phyloP scores from a whole-genome alignment of 2,888 invertebrate species.

The Tanaodytes sp. region DNA sequence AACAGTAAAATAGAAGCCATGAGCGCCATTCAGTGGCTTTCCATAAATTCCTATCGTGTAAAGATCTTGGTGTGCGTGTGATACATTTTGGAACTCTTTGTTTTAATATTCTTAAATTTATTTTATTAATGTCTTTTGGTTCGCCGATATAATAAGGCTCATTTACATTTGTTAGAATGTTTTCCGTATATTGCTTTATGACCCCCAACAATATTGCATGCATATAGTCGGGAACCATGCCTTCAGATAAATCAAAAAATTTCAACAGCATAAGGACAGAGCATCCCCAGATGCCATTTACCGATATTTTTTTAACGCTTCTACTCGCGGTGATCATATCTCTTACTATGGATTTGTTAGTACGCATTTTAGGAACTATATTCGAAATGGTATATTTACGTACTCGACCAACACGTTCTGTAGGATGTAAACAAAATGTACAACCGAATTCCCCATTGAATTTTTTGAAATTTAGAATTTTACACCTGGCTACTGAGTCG shows the following conservation, averaged over 20 bases:
- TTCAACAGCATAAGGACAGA: conserved; percentile 34
- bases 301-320: background rate
- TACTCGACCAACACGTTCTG: conserved; percentile 7
- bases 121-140: conserved; percentile 1
- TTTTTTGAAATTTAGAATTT: too few relatives aligned
- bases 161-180: conserved; percentile 12
- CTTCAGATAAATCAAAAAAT: conserved; percentile 42
- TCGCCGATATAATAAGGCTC: conserved; percentile 28
- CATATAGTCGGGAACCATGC: conserved; percentile 53
- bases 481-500: too few relatives aligned
- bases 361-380: conserved; percentile 4
- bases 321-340: conserved; percentile 2
- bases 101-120: conserved; percentile 19
- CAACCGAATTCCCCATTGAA: conserved; percentile 43
- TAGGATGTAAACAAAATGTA: conserved; percentile 36
- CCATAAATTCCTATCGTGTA: too few relatives aligned
- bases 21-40: too few relatives aligned
- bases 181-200: conserved; percentile 16
- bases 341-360: conserved; percentile 4
- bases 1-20: too few relatives aligned
- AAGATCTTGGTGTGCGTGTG: too few relatives aligned
- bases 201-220: conserved; percentile 44
- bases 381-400: conserved; percentile 20
- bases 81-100: conserved; percentile 37
- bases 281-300: conserved; percentile 30